Conservation (phyloP, 2,113 vertebrate genomes). For the Dasyurus viverrinus region DNA sequence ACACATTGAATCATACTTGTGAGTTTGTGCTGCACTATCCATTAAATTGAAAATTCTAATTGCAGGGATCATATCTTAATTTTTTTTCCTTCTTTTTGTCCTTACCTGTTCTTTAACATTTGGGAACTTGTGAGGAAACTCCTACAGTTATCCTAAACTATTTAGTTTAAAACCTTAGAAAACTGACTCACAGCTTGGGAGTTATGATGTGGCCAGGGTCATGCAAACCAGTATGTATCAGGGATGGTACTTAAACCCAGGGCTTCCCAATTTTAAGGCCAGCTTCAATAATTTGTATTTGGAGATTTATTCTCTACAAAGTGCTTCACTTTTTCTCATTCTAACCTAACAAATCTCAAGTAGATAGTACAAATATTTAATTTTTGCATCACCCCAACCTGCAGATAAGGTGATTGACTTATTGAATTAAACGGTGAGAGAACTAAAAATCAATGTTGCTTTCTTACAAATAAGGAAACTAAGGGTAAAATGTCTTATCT, state of each 20-base stretch:
- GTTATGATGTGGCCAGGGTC: neutral
- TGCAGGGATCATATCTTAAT: neutral
- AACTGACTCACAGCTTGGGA: neutral
- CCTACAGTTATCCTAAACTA: neutral
- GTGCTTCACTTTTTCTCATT: neutral
- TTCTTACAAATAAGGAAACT: neutral
- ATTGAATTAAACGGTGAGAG: neutral
- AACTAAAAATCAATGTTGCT: neutral
- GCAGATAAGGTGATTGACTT: neutral
- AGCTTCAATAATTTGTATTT: neutral
- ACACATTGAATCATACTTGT: neutral
- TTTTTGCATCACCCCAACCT: neutral
- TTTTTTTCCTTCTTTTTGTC: neutral
- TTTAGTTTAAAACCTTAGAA: neutral
- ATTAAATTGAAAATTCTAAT: neutral
- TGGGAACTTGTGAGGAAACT: neutral
- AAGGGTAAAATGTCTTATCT: neutral
- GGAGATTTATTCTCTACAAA: neutral
- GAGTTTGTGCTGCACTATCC: neutral
- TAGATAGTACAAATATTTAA: neutral
- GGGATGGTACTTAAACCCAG: neutral
- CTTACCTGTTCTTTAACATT: neutral
- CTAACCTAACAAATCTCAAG: neutral
- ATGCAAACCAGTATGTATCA: no score
- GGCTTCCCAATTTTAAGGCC: neutral